Percentiles rank a stretch among this genome's conserved stretches.
Evolutionary conservation across 2,888 invertebrate genomes (phyloP).

Genomic region (Cheilosia soror): DNA sequence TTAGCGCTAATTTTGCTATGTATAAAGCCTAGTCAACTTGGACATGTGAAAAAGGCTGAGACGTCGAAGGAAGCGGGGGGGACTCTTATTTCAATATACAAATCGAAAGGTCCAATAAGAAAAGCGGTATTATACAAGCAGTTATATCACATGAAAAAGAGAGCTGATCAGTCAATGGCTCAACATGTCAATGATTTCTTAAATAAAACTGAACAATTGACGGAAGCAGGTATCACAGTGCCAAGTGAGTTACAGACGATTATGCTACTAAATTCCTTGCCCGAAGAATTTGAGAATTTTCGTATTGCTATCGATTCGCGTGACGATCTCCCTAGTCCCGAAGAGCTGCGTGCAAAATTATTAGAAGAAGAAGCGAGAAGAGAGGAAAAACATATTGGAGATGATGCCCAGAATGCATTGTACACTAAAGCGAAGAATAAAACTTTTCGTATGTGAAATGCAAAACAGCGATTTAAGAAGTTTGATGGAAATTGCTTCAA

Average conservation of each 20-base stretch:
- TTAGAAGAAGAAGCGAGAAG: constrained; percentile 26
- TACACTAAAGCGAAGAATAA: not conserved
- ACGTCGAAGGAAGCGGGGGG: constrained; percentile 31
- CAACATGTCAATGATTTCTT: constrained; percentile 35
- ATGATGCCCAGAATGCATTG: not conserved
- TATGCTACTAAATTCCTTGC: constrained; percentile 50
- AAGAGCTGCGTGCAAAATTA: constrained; percentile 23
- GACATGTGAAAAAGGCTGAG: constrained; percentile 38
- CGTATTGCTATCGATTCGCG: constrained; percentile 41
- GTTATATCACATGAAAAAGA: constrained; percentile 40
- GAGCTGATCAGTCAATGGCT: constrained; percentile 12
- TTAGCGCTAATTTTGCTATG: constrained; percentile 39
- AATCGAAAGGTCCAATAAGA: constrained; percentile 36
- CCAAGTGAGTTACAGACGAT: constrained; percentile 41
- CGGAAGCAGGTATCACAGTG: constrained; percentile 36
- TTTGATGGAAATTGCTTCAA: constrained; percentile 6
- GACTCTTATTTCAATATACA: constrained; percentile 26
- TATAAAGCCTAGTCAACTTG: constrained; percentile 35
- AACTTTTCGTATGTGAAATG: not conserved
- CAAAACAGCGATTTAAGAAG: not conserved
- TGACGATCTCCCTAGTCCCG: constrained; percentile 25
- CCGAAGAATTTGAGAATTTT: constrained; percentile 47
- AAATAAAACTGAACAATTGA: constrained; percentile 24
- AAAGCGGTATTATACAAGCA: constrained; percentile 44
- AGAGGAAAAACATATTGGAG: constrained; percentile 8